Percentiles rank a stretch among this genome's conserved stretches.
phyloP scores from a whole-genome alignment of 2,797 vertebrate species.

The Danionella dracula region DNA sequence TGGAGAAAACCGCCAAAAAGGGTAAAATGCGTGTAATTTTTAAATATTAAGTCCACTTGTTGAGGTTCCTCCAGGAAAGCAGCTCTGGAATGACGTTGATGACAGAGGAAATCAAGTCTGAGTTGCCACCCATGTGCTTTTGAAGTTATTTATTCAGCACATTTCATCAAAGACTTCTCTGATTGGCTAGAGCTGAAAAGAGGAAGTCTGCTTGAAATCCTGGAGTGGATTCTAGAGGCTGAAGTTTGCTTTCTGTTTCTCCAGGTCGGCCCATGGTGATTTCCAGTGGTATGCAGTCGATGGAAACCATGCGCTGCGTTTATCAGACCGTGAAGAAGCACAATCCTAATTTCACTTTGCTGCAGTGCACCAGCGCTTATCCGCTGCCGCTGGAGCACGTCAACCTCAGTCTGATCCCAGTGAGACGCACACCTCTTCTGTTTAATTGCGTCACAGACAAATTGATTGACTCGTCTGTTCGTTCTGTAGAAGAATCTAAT shows the following conservation, averaged over 20 bases:
- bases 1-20: slow-evolving; percentile 89
- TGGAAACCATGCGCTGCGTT: slow-evolving; percentile 86
- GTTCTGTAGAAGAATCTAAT: background rate
- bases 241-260: background rate
- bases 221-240: background rate
- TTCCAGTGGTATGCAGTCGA: slow-evolving; percentile 94
- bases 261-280: slow-evolving; percentile 95
- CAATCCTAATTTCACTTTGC: slow-evolving; percentile 87
- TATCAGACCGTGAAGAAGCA: slow-evolving; percentile 84
- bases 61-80: background rate
- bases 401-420: slow-evolving; percentile 83
- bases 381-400: slow-evolving; percentile 83
- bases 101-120: background rate
- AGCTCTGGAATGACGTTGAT: background rate
- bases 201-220: background rate
- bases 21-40: slow-evolving; percentile 56
- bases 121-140: background rate
- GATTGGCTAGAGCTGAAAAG: background rate
- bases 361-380: slow-evolving; percentile 93
- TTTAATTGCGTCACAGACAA: no score
- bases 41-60: background rate
- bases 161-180: background rate
- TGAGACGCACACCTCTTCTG: no score
- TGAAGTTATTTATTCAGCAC: background rate
- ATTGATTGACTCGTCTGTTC: no score